phyloP scores from a whole-genome alignment of 2,113 vertebrate genomes.

The Ceuthmochares aereus region DNA sequence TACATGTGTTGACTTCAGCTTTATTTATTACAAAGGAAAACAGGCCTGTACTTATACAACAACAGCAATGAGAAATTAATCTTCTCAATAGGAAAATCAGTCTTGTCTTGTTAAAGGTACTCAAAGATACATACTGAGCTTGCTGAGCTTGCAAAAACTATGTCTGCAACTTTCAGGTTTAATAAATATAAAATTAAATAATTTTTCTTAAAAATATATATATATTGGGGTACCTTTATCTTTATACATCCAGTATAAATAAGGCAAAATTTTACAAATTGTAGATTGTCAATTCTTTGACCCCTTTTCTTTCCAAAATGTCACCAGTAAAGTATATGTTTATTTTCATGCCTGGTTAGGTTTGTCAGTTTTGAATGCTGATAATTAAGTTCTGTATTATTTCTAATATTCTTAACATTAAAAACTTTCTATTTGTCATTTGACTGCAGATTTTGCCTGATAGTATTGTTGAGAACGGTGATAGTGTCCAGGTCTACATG shows the following conservation, averaged over 20 bases:
- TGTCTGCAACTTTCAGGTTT: constrained; percentile 26
- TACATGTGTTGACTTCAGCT: constrained; percentile 71
- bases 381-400: background rate
- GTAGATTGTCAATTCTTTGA: background rate
- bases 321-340: background rate
- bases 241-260: background rate
- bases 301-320: background rate
- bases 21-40: constrained; percentile 74
- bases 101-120: constrained; percentile 60
- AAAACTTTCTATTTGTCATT: background rate
- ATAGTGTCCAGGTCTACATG: background rate
- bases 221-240: background rate
- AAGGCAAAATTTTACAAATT: background rate
- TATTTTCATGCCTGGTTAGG: background rate
- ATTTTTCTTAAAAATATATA: no score
- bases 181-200: constrained; percentile 30
- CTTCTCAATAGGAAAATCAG: constrained; percentile 62
- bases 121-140: constrained; percentile 37
- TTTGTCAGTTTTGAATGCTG: background rate
- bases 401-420: background rate
- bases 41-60: constrained; percentile 62
- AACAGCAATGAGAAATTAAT: constrained; percentile 66
- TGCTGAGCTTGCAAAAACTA: constrained; percentile 50
- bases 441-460: background rate
- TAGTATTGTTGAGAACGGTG: background rate